Evolutionary conservation across 2,797 vertebrate species (phyloP).

Genomic region (Poecilia picta): DNA sequence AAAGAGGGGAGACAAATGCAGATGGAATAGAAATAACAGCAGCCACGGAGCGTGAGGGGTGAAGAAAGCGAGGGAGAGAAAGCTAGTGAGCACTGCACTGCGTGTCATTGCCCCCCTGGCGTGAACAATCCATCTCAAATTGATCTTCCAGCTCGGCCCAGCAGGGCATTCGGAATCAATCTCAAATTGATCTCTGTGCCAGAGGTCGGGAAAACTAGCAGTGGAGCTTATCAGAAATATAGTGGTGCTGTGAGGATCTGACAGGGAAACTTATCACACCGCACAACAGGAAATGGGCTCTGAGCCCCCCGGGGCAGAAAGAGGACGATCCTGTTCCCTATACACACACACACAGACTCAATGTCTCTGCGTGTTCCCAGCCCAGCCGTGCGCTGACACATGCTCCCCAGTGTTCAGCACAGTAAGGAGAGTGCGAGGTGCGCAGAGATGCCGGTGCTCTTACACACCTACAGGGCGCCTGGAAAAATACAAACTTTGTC

Average conservation of each 20-base stretch:
- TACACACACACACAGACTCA: constrained; percentile 57
- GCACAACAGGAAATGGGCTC: constrained; percentile 84
- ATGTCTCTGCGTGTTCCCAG: constrained; percentile 58
- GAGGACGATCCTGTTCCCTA: constrained; percentile 69
- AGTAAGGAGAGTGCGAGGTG: constrained; percentile 34
- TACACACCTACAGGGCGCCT: constrained; percentile 50
- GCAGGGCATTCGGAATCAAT: constrained; percentile 86
- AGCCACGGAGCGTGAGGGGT: constrained; percentile 63
- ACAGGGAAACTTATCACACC: constrained; percentile 88
- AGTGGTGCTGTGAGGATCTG: constrained; percentile 86
- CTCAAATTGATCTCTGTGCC: constrained; percentile 89
- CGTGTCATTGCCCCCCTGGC: constrained; percentile 81
- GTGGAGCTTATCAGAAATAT: constrained; percentile 89
- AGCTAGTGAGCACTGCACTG: constrained; percentile 74
- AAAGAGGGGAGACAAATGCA: constrained; percentile 47
- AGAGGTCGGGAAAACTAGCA: constrained; percentile 86
- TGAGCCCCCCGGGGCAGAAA: constrained; percentile 74
- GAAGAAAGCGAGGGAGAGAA: constrained; percentile 69
- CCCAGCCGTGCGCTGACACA: constrained; percentile 57
- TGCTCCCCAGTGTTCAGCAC: constrained; percentile 60
- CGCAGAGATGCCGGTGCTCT: constrained; percentile 46
- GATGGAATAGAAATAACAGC: constrained; percentile 62
- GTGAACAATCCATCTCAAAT: constrained; percentile 87
- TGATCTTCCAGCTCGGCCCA: constrained; percentile 84
- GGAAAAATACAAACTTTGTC: constrained; percentile 57